Evolutionary conservation across 2,888 invertebrate genomes (phyloP).

Genomic region (Chaetoderma sp.): DNA sequence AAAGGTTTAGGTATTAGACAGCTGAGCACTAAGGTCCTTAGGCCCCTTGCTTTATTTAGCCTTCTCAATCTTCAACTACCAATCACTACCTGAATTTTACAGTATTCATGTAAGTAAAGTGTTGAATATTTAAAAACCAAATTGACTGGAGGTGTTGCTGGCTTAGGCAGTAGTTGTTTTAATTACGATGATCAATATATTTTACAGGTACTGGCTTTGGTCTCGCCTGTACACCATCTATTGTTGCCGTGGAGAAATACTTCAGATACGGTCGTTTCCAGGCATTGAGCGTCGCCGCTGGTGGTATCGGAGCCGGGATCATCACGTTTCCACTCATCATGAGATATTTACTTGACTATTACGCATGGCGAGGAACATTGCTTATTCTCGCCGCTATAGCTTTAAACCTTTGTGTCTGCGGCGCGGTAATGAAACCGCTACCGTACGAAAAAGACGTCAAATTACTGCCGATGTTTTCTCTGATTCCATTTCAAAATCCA

Average conservation of each 20-base stretch:
- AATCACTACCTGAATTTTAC: no score
- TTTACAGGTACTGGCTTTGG: constrained; percentile 60
- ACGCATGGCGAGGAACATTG: constrained; percentile 58
- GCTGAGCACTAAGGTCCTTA: no score
- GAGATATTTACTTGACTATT: constrained; percentile 48
- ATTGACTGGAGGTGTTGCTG: no score
- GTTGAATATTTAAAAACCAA: no score
- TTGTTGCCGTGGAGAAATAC: constrained; percentile 59
- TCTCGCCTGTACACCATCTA: constrained; percentile 59
- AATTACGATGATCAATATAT: no score
- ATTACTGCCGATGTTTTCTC: constrained; percentile 54
- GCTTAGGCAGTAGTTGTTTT: no score
- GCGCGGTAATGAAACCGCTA: constrained; percentile 55
- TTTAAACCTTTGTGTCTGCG: constrained; percentile 60
- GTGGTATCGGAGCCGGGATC: constrained; percentile 59
- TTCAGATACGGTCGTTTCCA: constrained; percentile 54
- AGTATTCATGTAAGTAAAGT: no score
- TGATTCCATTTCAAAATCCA: constrained; percentile 55
- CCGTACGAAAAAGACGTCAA: constrained; percentile 43
- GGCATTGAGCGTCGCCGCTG: constrained; percentile 54
- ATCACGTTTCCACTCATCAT: constrained; percentile 60
- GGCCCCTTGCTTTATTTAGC: no score
- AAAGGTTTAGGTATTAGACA: no score
- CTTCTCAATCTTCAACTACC: no score
- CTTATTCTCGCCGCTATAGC: constrained; percentile 53